Conservation (phyloP, 2,797 vertebrate genomes). For the Salmo trutta region DNA sequence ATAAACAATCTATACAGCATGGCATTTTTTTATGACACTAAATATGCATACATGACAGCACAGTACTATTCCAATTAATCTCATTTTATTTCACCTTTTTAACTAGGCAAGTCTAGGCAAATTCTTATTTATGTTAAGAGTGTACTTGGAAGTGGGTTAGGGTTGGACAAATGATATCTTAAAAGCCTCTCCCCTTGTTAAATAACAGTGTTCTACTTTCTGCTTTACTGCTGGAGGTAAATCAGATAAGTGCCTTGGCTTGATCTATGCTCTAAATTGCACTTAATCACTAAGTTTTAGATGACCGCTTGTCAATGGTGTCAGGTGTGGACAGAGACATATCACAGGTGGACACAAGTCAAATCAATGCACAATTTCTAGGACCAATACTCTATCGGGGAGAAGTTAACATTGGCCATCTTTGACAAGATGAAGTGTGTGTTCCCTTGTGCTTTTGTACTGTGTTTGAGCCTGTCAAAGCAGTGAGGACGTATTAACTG, state of each 20-base stretch:
- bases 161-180: not conserved
- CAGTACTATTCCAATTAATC: not conserved
- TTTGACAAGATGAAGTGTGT: slow-evolving; percentile 38
- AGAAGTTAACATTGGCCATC: slow-evolving; percentile 22
- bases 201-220: slow-evolving; percentile 49
- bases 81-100: too few relatives aligned
- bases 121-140: not conserved
- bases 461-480: slow-evolving; percentile 47
- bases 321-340: slow-evolving; percentile 3
- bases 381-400: slow-evolving; percentile 58
- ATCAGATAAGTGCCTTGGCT: slow-evolving; percentile 71
- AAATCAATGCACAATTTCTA: slow-evolving; percentile 61
- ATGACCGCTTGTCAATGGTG: slow-evolving; percentile 44
- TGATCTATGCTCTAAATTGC: slow-evolving; percentile 34
- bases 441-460: slow-evolving; percentile 59
- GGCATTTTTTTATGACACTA: slow-evolving; percentile 6
- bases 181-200: not conserved
- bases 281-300: slow-evolving; percentile 28
- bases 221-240: slow-evolving; percentile 31
- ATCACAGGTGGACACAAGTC: slow-evolving; percentile 8
- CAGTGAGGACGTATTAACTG: not conserved
- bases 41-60: slow-evolving; percentile 21
- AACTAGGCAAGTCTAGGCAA: too few relatives aligned
- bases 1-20: slow-evolving; percentile 29
- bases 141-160: slow-evolving; percentile 9